phyloP scores from a whole-genome alignment of 2,113 vertebrate genomes.

The Strigops habroptila region DNA sequence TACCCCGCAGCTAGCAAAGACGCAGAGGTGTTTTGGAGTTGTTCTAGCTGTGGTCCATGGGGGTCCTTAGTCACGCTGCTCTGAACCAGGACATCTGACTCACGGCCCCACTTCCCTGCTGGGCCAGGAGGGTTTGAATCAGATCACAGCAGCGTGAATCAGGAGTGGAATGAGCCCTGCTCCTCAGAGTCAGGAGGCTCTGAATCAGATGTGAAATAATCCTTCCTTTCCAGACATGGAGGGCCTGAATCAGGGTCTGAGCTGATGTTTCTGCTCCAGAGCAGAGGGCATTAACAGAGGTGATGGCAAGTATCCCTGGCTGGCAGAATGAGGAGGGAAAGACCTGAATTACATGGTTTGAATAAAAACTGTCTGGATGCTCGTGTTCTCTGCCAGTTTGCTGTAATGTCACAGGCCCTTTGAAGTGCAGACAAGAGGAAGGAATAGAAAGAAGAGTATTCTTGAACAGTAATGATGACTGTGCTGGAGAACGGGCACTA shows the following conservation, averaged over 20 bases:
- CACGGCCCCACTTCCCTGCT: neutral
- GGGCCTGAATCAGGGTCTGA: neutral
- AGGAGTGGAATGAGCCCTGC: neutral
- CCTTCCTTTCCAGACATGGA: neutral
- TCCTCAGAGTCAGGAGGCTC: constrained; percentile 26
- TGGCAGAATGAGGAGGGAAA: neutral
- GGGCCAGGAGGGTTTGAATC: constrained; percentile 22
- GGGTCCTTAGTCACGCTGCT: neutral
- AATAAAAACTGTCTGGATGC: neutral
- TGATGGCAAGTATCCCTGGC: neutral
- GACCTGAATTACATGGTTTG: neutral
- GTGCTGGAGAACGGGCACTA: neutral
- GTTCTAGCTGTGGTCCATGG: neutral
- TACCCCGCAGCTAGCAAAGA: neutral
- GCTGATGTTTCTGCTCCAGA: neutral
- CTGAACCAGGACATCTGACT: neutral
- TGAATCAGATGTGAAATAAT: constrained; percentile 30
- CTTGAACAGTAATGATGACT: neutral
- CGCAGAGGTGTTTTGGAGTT: neutral
- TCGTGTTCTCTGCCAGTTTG: neutral
- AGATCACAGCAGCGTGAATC: neutral
- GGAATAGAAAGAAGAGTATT: neutral
- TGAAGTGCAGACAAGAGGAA: neutral
- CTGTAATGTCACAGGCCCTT: neutral
- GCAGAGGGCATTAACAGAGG: neutral